Conservation (phyloP, 2,113 vertebrate genomes). For the Corvus hawaiiensis region DNA sequence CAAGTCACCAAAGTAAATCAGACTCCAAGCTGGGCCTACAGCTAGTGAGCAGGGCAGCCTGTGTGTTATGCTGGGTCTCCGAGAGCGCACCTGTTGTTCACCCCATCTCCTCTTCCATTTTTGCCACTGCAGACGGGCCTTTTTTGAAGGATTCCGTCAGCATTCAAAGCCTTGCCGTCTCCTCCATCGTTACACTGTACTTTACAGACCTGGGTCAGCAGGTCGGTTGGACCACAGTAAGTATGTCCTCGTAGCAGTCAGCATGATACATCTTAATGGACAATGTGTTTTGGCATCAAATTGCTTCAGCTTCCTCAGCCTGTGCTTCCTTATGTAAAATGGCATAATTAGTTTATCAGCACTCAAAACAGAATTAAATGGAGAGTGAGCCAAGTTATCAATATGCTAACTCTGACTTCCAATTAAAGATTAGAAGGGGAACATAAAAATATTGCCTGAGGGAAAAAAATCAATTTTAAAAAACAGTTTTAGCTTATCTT, state of each 20-base stretch:
- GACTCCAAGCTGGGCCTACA: neutral
- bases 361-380: slow-evolving; percentile 8
- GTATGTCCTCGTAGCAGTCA: slow-evolving; percentile 1
- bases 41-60: neutral
- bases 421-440: neutral
- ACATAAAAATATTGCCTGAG: neutral
- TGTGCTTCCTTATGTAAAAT: neutral
- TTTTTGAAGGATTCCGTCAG: slow-evolving; percentile 69
- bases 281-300: neutral
- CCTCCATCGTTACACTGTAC: slow-evolving; percentile 75
- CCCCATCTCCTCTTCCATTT: neutral
- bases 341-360: neutral
- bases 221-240: slow-evolving; percentile 79
- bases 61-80: fast-evolving
- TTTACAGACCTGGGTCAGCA: slow-evolving; percentile 78
- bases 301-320: neutral
- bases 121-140: slow-evolving; percentile 55
- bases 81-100: neutral
- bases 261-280: neutral
- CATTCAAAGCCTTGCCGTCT: slow-evolving; percentile 67
- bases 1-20: neutral
- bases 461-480: neutral
- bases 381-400: neutral
- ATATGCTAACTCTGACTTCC: neutral
- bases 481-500: neutral